phyloP scores from a whole-genome alignment of 1,140 invertebrate genomes.

The Drosophila takahashii region DNA sequence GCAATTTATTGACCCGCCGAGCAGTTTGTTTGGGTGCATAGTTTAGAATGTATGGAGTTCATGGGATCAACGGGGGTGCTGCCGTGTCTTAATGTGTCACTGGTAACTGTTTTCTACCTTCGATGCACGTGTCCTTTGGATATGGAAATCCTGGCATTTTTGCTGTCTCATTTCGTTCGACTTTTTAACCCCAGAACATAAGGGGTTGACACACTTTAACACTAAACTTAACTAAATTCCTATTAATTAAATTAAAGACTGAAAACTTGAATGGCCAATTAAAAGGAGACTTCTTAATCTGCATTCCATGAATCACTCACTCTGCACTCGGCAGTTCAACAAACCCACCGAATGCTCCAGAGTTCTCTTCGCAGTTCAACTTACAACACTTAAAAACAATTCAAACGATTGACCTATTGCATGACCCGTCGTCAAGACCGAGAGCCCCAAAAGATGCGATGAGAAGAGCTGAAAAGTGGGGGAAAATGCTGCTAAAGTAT shows the following conservation, averaged over 20 bases:
- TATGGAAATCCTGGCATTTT: conserved; percentile 18
- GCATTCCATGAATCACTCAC: conserved; percentile 6
- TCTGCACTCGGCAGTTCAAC: conserved; percentile 28
- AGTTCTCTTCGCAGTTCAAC: conserved; percentile 41
- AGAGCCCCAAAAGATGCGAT: conserved; percentile 35
- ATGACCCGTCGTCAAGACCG: conserved; percentile 55
- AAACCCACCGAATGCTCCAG: conserved; percentile 9
- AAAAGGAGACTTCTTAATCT: not conserved
- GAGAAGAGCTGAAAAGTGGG: conserved; percentile 13
- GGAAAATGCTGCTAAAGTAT: conserved; percentile 15
- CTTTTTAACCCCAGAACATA: conserved; percentile 13
- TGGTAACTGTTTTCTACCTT: conserved; percentile 16
- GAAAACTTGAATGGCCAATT: not conserved
- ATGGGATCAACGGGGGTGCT: too few relatives aligned
- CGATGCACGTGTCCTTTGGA: conserved; percentile 30
- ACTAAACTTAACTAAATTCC: not conserved
- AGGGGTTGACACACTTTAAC: conserved; percentile 3
- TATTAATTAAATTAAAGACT: not conserved
- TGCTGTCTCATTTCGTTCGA: conserved; percentile 12
- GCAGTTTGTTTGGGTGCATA: conserved; percentile 1
- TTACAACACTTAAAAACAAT: conserved; percentile 80
- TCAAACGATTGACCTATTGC: conserved; percentile 79
- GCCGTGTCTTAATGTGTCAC: conserved; percentile 29
- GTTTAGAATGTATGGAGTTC: not conserved
- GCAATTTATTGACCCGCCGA: conserved; percentile 38